These are phyloP conservation scores for Drosophila pachea DNA, from an alignment of 1,140 invertebrate species.

Conservation along the genomic window DNA sequence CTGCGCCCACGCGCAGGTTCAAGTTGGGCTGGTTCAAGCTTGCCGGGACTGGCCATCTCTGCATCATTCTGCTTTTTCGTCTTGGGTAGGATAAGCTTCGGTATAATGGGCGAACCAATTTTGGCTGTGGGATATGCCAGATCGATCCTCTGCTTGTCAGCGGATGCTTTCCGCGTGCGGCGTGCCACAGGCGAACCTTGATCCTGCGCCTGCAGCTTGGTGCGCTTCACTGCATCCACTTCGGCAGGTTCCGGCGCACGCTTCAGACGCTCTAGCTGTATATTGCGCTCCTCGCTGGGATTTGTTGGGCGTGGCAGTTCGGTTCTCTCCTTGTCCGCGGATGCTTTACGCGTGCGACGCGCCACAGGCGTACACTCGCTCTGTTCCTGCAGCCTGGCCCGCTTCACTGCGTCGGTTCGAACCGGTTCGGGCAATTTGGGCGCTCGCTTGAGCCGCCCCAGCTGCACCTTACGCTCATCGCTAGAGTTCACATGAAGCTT, in stretches of 20 bases:
- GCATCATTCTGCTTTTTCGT: slow-evolving; percentile 40
- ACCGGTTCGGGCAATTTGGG: neutral
- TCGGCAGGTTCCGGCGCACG: slow-evolving; percentile 12
- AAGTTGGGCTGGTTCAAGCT: neutral
- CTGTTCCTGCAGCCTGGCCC: slow-evolving; percentile 3
- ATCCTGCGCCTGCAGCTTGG: slow-evolving; percentile 1
- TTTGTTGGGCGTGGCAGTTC: neutral
- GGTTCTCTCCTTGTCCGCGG: slow-evolving; percentile 1
- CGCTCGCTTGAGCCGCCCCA: slow-evolving; percentile 39
- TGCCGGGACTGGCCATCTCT: slow-evolving; percentile 49
- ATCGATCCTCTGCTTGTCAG: slow-evolving; percentile 1
- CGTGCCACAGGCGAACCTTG: slow-evolving; percentile 48
- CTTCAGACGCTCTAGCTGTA: slow-evolving; percentile 37
- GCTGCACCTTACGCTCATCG: slow-evolving; percentile 30
- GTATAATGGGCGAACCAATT: slow-evolving; percentile 63
- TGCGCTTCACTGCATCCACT: slow-evolving; percentile 31
- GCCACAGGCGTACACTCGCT: slow-evolving; percentile 46
- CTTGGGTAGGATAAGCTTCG: slow-evolving; percentile 56
- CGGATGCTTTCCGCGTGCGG: slow-evolving; percentile 52
- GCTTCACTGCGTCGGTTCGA: slow-evolving; percentile 30
- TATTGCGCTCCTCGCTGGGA: slow-evolving; percentile 17
- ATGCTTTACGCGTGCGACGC: slow-evolving; percentile 54
- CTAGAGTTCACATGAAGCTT: too few relatives aligned
- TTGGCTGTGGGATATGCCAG: slow-evolving; percentile 7
- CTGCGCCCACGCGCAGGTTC: slow-evolving; percentile 50